Evolutionary conservation across 2,113 vertebrate genomes (phyloP), one percentile per base, ranked within the genome.

Genomic region (Blennius ocellaris): DNA sequence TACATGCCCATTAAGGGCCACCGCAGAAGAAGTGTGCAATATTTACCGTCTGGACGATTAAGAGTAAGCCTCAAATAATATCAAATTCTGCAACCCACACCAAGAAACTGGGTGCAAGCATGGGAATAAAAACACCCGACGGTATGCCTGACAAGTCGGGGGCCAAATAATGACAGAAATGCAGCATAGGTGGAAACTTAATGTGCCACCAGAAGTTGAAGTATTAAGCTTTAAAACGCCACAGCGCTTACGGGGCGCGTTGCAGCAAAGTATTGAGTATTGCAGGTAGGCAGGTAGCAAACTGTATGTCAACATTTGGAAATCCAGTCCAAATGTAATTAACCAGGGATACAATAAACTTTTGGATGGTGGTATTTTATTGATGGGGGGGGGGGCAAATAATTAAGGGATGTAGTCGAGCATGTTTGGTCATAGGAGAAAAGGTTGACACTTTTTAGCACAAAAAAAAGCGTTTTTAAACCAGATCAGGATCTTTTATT

Each of bases 41-140:
- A 88, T 91, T 90, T 87, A 88, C 84, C 79, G 89, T 90, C 91
- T 90, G 84, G 90, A 79, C 88, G 81, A 88, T 93, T 92, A 91
- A 67, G 82, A 81, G 57, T 87, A 89, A 90, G 81, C 84, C 85
- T 84, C 75, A 77, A 83, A 90, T 90, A 75, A 89, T 88, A 91
- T 92, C 83, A 77, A 84, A 89, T 92, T 92, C 76, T 90, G 86
- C 85, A 57, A 59, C 66, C 69, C 71, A 48, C 82, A 87, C 81
- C 74, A 68, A 85, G 76, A 89, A 88, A 70, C 59, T 72, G 71
- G 78, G 77, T 79, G 85, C 80, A 47, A 79, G 86, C 65, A 81
- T 70, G 78, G 75, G 83, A 87, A 84, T 51, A 76, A 86, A 90
- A 87, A 83, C 71, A 82, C 7, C 21, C 61, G 58, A 11, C 59